Base-by-base conservation (phyloP, 2,888 invertebrate species). In the Alloscopus bannaensis region DNA sequence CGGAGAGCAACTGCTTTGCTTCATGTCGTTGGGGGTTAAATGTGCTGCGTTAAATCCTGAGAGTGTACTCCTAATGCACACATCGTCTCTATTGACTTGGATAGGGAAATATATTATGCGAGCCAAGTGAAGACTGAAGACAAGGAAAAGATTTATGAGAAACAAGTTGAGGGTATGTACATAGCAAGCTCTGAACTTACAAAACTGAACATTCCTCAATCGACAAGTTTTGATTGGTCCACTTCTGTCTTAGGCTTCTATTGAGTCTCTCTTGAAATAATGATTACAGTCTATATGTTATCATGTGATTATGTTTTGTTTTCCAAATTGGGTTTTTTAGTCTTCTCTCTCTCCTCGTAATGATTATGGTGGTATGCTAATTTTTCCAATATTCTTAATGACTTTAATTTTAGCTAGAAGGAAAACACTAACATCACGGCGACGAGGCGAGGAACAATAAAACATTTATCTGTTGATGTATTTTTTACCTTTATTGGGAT, bases 101-200 rank as follows among this genome's bases (percentile, higher is more conserved):
- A n/a, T n/a, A n/a, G n/a, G n/a, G n/a, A n/a, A n/a, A 45, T 45
- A 45, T 45, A 36, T 8, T 45, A 45, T 45, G 8, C 45, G n/a
- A 28, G 40, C 22, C 13, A 66, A 50, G 50, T 59, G 50, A 65
- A 26, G 42, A 47, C 28, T 40, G 22, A 71, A 66, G 79, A 71
- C 29, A 60, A 66, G 59, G 71, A 60, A 66, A 79, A 79, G 79
- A 79, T 79, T 79, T 79, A 79, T 72, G 79, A 64, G 79, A 60
- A 72, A 66, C 71, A 72, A 72, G 71, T 79, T 47, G 45, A 77
- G 59, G 62, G 60, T 68, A 3, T 3, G 52, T 60, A 24, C 45
- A 59, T 65, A 57, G 40, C 22, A 8, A 6, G 40, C 22, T 73
- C 31, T 60, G 52, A 50, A 57, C n/a, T n/a, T n/a, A n/a, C n/a